Base-by-base conservation (phyloP, 2,113 vertebrate species). In the Asarcornis scutulata region DNA sequence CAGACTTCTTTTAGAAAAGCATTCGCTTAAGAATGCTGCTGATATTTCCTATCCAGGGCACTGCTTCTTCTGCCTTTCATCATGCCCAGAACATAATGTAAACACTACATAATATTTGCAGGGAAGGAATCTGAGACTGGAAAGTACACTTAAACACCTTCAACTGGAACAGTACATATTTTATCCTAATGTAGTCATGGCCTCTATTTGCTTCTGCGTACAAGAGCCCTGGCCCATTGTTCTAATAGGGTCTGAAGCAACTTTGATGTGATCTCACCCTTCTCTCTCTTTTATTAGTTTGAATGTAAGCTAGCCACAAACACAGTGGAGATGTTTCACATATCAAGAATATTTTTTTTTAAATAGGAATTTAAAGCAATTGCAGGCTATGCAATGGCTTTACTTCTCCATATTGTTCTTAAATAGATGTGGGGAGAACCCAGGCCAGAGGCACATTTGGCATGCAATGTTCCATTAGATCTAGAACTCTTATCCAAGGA, bases 121-220 rank as follows among this genome's bases (percentile, higher is more conserved):
- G 69, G 58, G 16, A 95, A 97, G 92, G 96, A 98, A 97, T 97
- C 73, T 36, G 44, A 86, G 84, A 68, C 73, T 92, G 96, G 95
- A 97, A 97, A 97, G 94, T 91, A 95, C 79, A 81, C 11, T 86
- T 94, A 87, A 95, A 91, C 88, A 93, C 89, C 92, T 96, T 84
- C 94, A 84, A 88, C 80, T 87, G 67, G 79, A 97, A 93, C 63
- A 40, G 50, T 36, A 93, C 97, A 98, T 98, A 97, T 78, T 98
- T 98, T 97, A 96, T 92, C 98, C 98, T 98, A 98, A 98, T 97
- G 97, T 97, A 98, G 97, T 94, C 97, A 97, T 96, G 93, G 72
- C 53, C 91, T 59, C 67, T 76, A 34, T 69, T 92, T 74, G 91
- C 83, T 91, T 79, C 36, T 3, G 82, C 74, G 82, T 76, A 90